Conservation (phyloP, 2,797 vertebrate species). For the Liasis olivaceus region DNA sequence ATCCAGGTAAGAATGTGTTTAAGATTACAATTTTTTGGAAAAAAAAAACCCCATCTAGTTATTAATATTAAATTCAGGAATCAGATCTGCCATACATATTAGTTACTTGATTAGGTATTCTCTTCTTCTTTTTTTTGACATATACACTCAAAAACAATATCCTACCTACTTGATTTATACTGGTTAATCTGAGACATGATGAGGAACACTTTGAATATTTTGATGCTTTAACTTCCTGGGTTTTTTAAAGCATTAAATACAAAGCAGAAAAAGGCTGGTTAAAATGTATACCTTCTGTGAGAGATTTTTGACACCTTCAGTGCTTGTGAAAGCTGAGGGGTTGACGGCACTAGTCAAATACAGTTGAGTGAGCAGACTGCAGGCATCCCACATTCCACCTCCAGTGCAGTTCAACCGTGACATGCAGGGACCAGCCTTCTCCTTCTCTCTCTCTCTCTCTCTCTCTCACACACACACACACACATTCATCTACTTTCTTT, state of each 20-base stretch:
- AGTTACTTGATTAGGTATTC: slow-evolving; percentile 59
- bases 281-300: slow-evolving; percentile 80
- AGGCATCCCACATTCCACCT: slow-evolving; percentile 74
- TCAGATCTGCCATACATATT: slow-evolving; percentile 34
- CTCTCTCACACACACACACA: neutral
- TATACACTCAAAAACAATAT: neutral
- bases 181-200: slow-evolving; percentile 43
- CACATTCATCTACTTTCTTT: slow-evolving; percentile 59
- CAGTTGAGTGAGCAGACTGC: slow-evolving; percentile 83
- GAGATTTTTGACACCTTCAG: slow-evolving; percentile 82
- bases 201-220: slow-evolving; percentile 60
- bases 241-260: slow-evolving; percentile 75
- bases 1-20: slow-evolving; percentile 50
- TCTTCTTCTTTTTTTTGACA: slow-evolving; percentile 27
- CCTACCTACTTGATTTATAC: slow-evolving; percentile 51
- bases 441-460: slow-evolving; percentile 57
- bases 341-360: slow-evolving; percentile 82
- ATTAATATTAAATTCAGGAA: slow-evolving; percentile 43
- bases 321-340: slow-evolving; percentile 77
- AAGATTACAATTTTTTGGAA: slow-evolving; percentile 54
- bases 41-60: slow-evolving; percentile 39
- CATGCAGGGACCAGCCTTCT: slow-evolving; percentile 72
- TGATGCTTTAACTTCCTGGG: slow-evolving; percentile 53
- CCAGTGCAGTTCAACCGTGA: slow-evolving; percentile 80
- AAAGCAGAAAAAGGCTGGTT: slow-evolving; percentile 76